Percentiles rank a stretch among this genome's conserved stretches.
phyloP scores from a whole-genome alignment of 2,113 vertebrate genomes.

The Syngnathus scovelli region DNA sequence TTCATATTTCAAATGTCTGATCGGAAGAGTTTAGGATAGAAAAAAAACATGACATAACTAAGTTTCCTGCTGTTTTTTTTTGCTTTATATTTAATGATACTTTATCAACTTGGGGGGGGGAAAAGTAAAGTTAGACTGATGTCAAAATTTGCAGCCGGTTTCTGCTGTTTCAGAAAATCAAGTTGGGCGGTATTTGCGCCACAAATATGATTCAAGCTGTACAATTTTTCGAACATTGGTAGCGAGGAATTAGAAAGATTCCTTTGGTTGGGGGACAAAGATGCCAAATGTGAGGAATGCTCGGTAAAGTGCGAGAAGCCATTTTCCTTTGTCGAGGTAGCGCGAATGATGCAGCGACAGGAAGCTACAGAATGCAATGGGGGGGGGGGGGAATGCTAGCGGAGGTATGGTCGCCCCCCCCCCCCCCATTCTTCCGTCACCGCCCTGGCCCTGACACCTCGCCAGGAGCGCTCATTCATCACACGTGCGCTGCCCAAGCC shows the following conservation, averaged over 20 bases:
- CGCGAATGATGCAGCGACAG: constrained; percentile 7
- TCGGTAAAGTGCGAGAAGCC: too few species aligned
- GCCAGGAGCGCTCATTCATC: constrained; percentile 71
- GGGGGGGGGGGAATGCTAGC: neutral
- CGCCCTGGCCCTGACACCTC: constrained; percentile 65
- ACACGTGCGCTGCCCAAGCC: constrained; percentile 57
- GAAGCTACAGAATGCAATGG: constrained; percentile 24
- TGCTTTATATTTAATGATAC: neutral
- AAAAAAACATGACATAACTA: neutral
- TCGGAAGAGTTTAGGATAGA: constrained; percentile 6
- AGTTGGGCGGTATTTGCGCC: neutral
- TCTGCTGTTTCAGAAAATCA: neutral
- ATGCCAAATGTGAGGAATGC: neutral
- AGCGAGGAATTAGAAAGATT: neutral
- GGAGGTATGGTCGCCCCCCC: constrained; percentile 10
- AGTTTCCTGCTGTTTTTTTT: neutral
- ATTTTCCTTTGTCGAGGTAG: too few species aligned
- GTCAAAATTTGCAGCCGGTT: too few species aligned
- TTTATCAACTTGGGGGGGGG: neutral
- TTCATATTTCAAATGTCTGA: constrained; percentile 12
- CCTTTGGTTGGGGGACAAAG: neutral
- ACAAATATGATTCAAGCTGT: neutral
- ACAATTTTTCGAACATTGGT: neutral
- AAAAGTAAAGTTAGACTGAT: neutral
- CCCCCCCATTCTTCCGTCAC: constrained; percentile 33